Evolutionary conservation across 2,113 vertebrate genomes (phyloP).

Genomic region (Picathartes gymnocephalus): DNA sequence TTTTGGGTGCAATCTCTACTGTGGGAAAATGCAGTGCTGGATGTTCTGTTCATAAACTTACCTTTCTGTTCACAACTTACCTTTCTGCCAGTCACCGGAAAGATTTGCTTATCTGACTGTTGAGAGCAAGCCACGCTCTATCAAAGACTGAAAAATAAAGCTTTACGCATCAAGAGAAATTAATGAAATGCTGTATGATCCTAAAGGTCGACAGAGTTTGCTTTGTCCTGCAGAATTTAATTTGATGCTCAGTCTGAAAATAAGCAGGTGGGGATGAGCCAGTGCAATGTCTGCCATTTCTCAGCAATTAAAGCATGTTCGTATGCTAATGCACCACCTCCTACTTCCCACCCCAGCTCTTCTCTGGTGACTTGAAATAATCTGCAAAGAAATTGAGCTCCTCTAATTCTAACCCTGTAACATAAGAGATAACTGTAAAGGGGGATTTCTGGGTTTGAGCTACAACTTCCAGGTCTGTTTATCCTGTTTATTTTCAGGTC

Average conservation of each 20-base stretch:
- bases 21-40: neutral
- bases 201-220: neutral
- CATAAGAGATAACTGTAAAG: neutral
- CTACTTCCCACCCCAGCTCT: neutral
- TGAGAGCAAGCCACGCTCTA: neutral
- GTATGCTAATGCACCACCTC: neutral
- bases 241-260: neutral
- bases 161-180: neutral
- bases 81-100: slow-evolving; percentile 73
- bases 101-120: slow-evolving; percentile 46
- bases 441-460: neutral
- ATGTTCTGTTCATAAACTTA: neutral
- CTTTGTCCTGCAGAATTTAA: neutral
- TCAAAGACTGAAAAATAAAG: neutral
- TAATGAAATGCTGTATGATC: neutral
- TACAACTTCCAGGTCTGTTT: neutral
- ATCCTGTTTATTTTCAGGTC: neutral
- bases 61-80: slow-evolving; percentile 8
- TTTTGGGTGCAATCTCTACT: neutral
- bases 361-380: neutral
- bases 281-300: neutral
- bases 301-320: neutral
- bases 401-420: neutral
- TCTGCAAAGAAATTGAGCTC: neutral
- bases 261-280: neutral